Evolutionary conservation across 2,113 vertebrate species (phyloP).

Genomic region (Hippolais icterina): DNA sequence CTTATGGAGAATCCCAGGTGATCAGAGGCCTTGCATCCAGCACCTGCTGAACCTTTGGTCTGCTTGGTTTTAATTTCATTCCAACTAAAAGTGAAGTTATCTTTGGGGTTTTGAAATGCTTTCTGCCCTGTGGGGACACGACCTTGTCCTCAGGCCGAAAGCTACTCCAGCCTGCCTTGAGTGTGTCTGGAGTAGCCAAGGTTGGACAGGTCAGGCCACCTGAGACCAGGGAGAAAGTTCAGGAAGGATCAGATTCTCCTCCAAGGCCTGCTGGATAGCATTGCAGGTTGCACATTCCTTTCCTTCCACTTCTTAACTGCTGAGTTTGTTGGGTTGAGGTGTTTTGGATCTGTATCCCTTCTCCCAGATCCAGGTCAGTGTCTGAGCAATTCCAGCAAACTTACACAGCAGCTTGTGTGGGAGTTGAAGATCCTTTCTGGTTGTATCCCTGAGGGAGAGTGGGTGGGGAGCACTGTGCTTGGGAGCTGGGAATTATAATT

Average conservation of each 20-base stretch:
- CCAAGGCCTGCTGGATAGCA: neutral
- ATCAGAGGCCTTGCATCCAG: neutral
- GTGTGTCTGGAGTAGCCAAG: neutral
- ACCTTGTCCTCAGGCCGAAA: neutral
- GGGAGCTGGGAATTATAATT: neutral
- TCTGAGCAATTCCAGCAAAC: neutral
- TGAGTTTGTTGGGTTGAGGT: neutral
- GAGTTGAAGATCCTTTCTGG: neutral
- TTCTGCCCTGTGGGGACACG: neutral
- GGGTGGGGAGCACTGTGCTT: no score
- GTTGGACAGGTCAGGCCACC: neutral
- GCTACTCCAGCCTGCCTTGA: neutral
- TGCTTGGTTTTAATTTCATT: neutral
- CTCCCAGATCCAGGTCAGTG: neutral
- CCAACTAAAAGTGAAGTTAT: neutral
- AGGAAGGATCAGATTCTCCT: neutral
- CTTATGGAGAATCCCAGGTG: neutral
- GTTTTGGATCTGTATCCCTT: no score
- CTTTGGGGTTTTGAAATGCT: neutral
- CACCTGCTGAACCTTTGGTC: neutral
- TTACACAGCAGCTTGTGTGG: fast-evolving
- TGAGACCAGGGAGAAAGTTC: neutral
- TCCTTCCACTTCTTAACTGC: neutral
- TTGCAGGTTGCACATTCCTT: fast-evolving
- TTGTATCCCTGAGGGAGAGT: neutral